A percentile compares a stretch with the other conserved stretches of the same genome.
phyloP scores from a whole-genome alignment of 2,797 vertebrate species.

The Valencia hispanica region DNA sequence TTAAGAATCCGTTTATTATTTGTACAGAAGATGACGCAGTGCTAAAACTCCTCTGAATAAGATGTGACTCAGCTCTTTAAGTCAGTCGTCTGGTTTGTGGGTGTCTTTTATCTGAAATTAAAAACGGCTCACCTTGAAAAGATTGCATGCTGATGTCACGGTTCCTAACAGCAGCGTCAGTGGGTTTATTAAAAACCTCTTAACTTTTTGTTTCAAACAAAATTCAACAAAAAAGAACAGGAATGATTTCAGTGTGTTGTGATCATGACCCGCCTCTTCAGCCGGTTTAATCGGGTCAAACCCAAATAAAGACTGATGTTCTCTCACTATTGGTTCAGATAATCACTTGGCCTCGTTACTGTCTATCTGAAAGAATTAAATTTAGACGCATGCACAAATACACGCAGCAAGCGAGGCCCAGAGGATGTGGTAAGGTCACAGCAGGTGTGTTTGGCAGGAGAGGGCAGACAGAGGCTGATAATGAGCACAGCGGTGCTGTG shows the following conservation, averaged over 20 bases:
- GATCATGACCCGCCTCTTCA: conserved; percentile 22
- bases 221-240: not conserved
- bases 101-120: conserved; percentile 8
- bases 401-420: conserved; percentile 1
- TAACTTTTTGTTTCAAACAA: not conserved
- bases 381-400: conserved; percentile 12
- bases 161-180: not conserved
- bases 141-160: conserved; percentile 6
- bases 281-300: conserved; percentile 20
- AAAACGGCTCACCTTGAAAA: conserved; percentile 15
- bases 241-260: not conserved
- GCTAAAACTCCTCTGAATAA: conserved; percentile 4
- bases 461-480: conserved; percentile 41
- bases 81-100: not conserved
- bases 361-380: conserved; percentile 7
- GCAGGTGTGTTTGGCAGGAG: conserved; percentile 41
- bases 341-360: conserved; percentile 51
- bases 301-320: conserved; percentile 29
- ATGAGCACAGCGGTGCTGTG: conserved; percentile 40
- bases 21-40: not conserved
- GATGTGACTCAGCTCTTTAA: not conserved
- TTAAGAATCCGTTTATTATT: conserved; percentile 1
- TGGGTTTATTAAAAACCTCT: not conserved
- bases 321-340: conserved; percentile 39
- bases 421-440: conserved; percentile 31